Evolutionary conservation across 2,113 vertebrate genomes (phyloP).

Genomic region (Podocnemis expansa): DNA sequence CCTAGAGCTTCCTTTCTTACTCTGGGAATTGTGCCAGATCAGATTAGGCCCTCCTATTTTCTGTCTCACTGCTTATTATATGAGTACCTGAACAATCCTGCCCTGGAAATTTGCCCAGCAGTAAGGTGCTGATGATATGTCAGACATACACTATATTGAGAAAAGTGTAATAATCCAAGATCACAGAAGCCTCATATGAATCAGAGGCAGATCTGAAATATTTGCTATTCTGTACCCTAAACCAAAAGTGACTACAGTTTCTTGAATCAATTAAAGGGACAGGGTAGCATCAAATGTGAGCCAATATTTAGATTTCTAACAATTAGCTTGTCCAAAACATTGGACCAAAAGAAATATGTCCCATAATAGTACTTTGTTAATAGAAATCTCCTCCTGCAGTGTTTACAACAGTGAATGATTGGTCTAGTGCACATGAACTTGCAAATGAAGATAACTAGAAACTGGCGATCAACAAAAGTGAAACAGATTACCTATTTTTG

Average conservation of each 20-base stretch:
- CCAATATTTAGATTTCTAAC: neutral
- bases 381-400: neutral
- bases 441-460: neutral
- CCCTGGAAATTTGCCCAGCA: slow-evolving; percentile 64
- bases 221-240: neutral
- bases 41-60: slow-evolving; percentile 64
- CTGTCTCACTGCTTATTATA: slow-evolving; percentile 69
- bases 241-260: neutral
- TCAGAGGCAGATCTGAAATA: neutral
- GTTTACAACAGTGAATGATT: neutral
- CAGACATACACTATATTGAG: slow-evolving; percentile 48
- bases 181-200: neutral
- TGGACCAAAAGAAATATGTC: neutral
- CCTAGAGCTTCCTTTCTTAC: slow-evolving; percentile 53
- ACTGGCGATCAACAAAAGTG: slow-evolving; percentile 7
- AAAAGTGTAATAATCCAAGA: slow-evolving; percentile 46
- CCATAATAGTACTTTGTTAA: neutral
- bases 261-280: neutral
- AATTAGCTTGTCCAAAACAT: neutral
- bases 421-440: neutral
- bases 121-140: slow-evolving; percentile 27
- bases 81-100: slow-evolving; percentile 41
- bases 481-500: slow-evolving; percentile 4
- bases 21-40: slow-evolving; percentile 72
- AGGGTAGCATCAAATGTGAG: neutral